phyloP scores from a whole-genome alignment of 2,113 vertebrate species.

The Sylvietta virens region DNA sequence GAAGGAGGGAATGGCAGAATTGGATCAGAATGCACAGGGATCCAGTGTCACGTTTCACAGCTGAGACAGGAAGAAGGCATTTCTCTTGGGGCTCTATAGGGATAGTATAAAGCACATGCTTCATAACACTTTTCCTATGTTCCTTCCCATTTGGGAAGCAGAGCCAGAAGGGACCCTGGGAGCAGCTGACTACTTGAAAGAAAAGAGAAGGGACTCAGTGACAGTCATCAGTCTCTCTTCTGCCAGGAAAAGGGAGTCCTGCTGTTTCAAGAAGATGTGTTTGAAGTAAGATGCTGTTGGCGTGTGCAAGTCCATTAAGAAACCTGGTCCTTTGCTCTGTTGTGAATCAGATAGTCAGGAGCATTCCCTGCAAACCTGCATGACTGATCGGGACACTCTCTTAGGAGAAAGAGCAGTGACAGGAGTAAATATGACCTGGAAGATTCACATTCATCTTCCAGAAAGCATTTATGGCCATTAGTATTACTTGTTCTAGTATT shows the following conservation, averaged over 20 bases:
- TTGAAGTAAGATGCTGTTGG: background rate
- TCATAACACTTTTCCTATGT: background rate
- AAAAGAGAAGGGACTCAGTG: background rate
- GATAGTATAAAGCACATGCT: background rate
- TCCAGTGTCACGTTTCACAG: background rate
- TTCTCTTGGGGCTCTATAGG: background rate
- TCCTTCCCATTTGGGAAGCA: background rate
- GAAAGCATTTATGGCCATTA: background rate
- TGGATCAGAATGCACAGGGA: background rate
- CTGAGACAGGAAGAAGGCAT: background rate
- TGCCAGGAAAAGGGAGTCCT: background rate
- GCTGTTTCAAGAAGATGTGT: background rate
- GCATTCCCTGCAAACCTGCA: background rate
- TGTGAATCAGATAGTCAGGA: background rate
- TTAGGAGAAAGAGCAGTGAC: background rate
- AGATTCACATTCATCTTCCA: background rate
- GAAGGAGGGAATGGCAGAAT: background rate
- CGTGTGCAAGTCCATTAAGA: background rate
- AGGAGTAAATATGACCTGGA: background rate
- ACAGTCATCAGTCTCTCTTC: background rate
- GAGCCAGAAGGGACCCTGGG: background rate
- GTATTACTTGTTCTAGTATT: background rate
- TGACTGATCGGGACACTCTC: background rate
- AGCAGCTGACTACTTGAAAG: background rate
- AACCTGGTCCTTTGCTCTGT: background rate